Conservation (phyloP, 2,888 invertebrate genomes). For the Encarsia formosa region DNA sequence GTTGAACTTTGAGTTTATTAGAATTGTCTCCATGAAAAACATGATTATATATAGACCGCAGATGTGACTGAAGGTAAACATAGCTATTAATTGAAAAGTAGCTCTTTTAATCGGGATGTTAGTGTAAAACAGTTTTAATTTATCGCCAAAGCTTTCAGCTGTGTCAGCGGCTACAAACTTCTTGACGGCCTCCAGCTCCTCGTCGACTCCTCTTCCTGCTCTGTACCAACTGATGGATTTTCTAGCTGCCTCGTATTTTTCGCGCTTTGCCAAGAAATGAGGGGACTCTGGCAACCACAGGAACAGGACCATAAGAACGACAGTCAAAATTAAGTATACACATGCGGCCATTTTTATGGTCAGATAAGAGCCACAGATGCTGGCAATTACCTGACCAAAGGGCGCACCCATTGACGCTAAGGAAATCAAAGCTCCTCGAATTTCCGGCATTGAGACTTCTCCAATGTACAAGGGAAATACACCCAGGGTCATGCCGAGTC, state of each 20-base stretch:
- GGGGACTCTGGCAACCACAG: constrained; percentile 42
- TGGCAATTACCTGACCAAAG: constrained; percentile 39
- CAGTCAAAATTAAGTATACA: constrained; percentile 34
- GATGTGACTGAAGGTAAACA: constrained; percentile 39
- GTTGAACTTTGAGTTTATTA: constrained; percentile 33
- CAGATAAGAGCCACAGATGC: constrained; percentile 35
- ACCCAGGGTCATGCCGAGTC: constrained; percentile 36
- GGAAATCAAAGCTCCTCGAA: constrained; percentile 41
- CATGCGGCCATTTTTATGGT: constrained; percentile 35
- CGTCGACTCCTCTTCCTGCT: constrained; percentile 11
- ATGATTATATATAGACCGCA: constrained; percentile 39
- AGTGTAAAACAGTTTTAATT: constrained; percentile 5
- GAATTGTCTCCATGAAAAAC: constrained; percentile 43
- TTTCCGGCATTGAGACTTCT: constrained; percentile 38
- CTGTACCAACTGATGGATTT: constrained; percentile 22
- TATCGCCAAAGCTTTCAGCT: background rate
- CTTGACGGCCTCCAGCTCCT: constrained; percentile 13
- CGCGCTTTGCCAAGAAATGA: constrained; percentile 30
- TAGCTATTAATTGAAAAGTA: constrained; percentile 30
- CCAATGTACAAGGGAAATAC: constrained; percentile 39
- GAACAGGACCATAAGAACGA: constrained; percentile 35
- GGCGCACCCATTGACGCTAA: constrained; percentile 39
- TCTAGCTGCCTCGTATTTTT: constrained; percentile 6
- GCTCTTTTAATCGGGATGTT: constrained; percentile 28
- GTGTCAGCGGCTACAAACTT: constrained; percentile 6